Conservation (phyloP, 2,888 invertebrate species). For the Chrysodeixis includens region DNA sequence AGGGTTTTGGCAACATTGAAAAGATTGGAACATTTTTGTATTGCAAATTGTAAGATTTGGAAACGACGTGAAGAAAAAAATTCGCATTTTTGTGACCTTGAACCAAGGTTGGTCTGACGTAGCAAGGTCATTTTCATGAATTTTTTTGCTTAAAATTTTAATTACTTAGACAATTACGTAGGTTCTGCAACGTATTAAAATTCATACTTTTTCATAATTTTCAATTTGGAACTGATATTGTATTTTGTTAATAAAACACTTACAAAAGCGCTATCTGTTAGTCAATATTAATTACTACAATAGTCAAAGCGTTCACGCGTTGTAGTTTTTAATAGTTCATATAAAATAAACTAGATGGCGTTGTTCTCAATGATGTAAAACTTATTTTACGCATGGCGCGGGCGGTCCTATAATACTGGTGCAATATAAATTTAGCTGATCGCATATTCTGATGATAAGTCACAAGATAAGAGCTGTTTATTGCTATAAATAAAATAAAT, state of each 20-base stretch:
- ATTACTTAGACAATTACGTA: neutral
- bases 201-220: neutral
- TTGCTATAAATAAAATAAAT: neutral
- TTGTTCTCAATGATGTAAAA: neutral
- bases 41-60: neutral
- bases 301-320: neutral
- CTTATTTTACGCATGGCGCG: neutral
- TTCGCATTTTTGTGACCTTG: slow-evolving; percentile 16
- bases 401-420: neutral
- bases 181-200: neutral
- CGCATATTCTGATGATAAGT: neutral
- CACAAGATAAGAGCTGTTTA: neutral
- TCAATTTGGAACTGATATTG: neutral
- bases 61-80: neutral
- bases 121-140: neutral
- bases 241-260: neutral
- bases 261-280: neutral
- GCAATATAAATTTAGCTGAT: neutral
- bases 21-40: neutral
- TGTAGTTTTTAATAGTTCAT: neutral
- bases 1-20: neutral
- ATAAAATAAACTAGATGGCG: neutral
- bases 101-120: slow-evolving; percentile 36
- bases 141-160: neutral
- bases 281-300: neutral